phyloP scores from a whole-genome alignment of 2,113 vertebrate species.

The Phasianus colchicus region DNA sequence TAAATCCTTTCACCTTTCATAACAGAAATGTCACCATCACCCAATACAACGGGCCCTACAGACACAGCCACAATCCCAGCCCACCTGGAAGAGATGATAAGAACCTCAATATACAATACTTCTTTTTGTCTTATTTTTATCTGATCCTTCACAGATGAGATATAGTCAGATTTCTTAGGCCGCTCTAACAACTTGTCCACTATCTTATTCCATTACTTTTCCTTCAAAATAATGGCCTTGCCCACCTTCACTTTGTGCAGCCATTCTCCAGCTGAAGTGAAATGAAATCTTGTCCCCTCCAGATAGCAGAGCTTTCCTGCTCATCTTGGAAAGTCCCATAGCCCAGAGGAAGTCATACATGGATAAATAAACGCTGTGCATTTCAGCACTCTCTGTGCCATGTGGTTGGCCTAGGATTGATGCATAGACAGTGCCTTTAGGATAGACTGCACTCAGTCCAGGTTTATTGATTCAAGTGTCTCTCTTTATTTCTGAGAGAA shows the following conservation, averaged over 20 bases:
- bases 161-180: not conserved
- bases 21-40: conserved; percentile 6
- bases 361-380: not conserved
- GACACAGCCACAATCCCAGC: not conserved
- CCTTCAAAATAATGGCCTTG: accelerated
- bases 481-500: conserved; percentile 24
- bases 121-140: not conserved
- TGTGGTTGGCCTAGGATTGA: not conserved
- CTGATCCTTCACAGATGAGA: not conserved
- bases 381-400: not conserved
- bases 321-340: not conserved
- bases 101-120: not conserved
- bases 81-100: not conserved
- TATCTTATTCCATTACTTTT: not conserved
- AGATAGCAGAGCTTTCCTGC: not conserved
- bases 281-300: not conserved
- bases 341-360: accelerated
- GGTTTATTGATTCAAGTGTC: not conserved
- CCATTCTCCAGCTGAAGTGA: not conserved
- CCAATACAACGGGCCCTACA: not conserved
- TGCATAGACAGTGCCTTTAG: not conserved
- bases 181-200: accelerated
- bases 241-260: not conserved
- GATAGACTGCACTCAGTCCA: not conserved
- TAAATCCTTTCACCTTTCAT: not conserved